Evolutionary conservation across 2,888 invertebrate species (phyloP), one percentile per base, ranked within the genome.

Genomic region (Biston stratarius): DNA sequence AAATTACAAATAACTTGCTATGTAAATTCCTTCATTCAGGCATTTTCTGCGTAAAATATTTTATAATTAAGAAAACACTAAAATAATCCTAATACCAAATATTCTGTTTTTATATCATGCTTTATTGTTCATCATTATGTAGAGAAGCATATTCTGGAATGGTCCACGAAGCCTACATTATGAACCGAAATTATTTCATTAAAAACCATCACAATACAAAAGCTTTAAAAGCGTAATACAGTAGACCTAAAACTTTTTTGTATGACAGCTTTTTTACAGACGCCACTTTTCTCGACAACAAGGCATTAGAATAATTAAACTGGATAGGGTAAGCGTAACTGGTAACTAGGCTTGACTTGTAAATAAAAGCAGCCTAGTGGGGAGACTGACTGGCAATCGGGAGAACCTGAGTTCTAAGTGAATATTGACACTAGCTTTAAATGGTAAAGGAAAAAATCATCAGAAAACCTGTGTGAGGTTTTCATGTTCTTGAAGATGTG

Each of bases 1-100:
- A 91, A 91, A 87, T 91, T 91, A 92, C 89, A 91, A 90, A 88
- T 77, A 88, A 86, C 38, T 69, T 80, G 83, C 83, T 86, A 85
- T 85, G 83, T 82, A 83, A 83, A 86, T 80, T 84, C 78, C 79
- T 79, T 81, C 71, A 82, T 79, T 83, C 72, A 83, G 81, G 88
- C 88, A 88, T 70, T 84, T 86, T 81, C 84, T 81, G 84, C 85
- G 74, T 81, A 83, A 78, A 67, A 80, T 72, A 78, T 79, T 81
- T 83, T 77, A 77, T 81, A 78, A 75, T 77, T 78, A 76, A 78
- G 79, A 77, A 80, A 80, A 83, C 71, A 78, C 80, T 83, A 83
- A 81, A 83, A 79, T 83, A 79, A 83, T 82, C 82, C 84, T 88
- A 84, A 77, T 83, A 83, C 82, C 75, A 67, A 77, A 82, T 82